Percentiles rank a stretch among this genome's conserved stretches.
These are phyloP conservation scores for Coelopa frigida DNA, from an alignment of 1,140 invertebrate genomes.

Conservation along the genomic window DNA sequence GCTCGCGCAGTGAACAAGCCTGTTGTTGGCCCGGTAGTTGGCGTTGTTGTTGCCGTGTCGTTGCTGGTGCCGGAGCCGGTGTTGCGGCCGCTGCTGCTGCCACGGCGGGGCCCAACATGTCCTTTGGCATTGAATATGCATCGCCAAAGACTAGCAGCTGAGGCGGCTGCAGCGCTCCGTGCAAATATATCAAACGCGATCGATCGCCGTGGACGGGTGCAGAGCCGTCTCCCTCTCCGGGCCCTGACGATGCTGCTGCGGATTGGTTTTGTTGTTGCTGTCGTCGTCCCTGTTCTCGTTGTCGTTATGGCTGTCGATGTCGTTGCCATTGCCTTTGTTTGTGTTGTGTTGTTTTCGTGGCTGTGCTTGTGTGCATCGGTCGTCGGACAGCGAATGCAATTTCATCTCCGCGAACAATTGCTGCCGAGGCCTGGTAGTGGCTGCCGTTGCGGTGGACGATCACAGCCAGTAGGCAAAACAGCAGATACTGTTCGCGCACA, in stretches of 20 bases:
- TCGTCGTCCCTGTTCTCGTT: not conserved
- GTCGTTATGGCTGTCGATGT: not conserved
- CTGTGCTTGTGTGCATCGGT: not conserved
- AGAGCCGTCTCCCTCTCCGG: too few species aligned
- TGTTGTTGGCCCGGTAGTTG: not conserved
- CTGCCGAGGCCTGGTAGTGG: too few species aligned
- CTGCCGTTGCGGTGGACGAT: too few species aligned
- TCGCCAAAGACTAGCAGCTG: not conserved
- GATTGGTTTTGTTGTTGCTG: too few species aligned
- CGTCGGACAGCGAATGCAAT: too few species aligned
- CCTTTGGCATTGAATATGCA: not conserved
- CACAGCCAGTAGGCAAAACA: too few species aligned
- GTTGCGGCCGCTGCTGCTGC: not conserved
- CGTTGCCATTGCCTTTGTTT: conserved; percentile 1
- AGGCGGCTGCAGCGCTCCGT: not conserved
- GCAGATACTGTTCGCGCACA: too few species aligned
- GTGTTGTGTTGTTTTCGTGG: not conserved
- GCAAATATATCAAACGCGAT: too few species aligned
- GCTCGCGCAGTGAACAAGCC: too few species aligned
- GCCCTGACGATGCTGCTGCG: too few species aligned
- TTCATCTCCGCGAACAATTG: too few species aligned
- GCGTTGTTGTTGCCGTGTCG: not conserved
- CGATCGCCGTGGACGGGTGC: too few species aligned
- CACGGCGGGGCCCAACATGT: not conserved
- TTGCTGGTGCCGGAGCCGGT: not conserved